These are phyloP conservation scores for Astropecten irregularis DNA, from an alignment of 53 echinoderm and acorn worm genomes.

Conservation along the genomic window DNA sequence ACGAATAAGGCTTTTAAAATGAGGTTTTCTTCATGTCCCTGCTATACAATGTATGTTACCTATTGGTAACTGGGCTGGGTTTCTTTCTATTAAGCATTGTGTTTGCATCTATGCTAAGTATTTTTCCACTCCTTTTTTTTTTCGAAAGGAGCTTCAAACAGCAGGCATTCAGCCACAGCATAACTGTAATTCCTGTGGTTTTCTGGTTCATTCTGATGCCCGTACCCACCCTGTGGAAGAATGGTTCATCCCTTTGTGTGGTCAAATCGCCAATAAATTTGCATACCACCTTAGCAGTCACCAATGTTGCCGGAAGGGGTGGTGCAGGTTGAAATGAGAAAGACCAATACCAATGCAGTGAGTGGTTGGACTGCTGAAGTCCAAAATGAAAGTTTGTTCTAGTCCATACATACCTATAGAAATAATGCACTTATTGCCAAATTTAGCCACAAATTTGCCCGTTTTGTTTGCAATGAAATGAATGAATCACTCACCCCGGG, in stretches of 20 bases:
- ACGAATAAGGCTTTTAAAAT: too few species aligned
- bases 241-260: constrained; percentile 19
- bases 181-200: constrained; percentile 55
- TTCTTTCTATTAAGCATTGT: too few species aligned
- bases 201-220: neutral
- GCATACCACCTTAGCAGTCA: neutral
- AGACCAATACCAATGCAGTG: too few species aligned
- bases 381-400: neutral
- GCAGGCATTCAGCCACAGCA: constrained; percentile 15
- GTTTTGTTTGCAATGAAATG: neutral
- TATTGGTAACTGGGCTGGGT: too few species aligned
- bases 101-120: too few species aligned
- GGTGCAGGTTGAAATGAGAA: neutral
- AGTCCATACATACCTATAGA: neutral
- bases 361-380: neutral
- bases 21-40: too few species aligned
- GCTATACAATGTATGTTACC: too few species aligned
- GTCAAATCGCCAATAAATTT: neutral
- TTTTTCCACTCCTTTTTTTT: too few species aligned
- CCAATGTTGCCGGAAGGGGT: neutral
- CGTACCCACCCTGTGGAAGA: neutral
- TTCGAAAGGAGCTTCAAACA: too few species aligned
- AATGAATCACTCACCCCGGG: too few species aligned
- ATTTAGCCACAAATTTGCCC: neutral
- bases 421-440: neutral